Percentiles rank a stretch among this genome's conserved stretches.
phyloP scores from a whole-genome alignment of 2,113 vertebrate species.

The Xyrauchen texanus region DNA sequence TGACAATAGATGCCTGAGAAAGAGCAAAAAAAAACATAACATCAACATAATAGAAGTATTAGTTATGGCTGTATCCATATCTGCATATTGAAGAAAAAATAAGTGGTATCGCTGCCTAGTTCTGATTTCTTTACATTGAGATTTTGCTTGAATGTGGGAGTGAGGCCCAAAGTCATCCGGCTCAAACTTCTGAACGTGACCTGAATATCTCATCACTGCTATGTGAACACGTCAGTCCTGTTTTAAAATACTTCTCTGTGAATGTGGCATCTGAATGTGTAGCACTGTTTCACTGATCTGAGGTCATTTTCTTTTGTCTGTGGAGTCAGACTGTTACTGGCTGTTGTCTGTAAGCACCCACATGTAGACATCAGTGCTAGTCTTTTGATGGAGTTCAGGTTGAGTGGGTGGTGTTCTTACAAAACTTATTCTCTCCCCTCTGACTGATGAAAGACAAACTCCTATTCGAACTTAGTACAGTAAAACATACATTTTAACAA shows the following conservation, averaged over 20 bases:
- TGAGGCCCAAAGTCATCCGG: too few relatives aligned
- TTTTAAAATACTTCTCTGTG: constrained; percentile 38
- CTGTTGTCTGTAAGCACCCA: constrained; percentile 7
- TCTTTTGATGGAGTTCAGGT: constrained; percentile 13
- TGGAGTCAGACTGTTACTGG: not conserved
- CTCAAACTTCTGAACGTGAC: not conserved
- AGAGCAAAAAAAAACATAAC: too few relatives aligned
- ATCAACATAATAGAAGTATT: too few relatives aligned
- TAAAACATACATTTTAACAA: too few relatives aligned
- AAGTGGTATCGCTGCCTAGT: too few relatives aligned
- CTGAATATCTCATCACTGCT: not conserved
- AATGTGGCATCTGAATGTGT: constrained; percentile 10
- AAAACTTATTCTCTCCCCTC: not conserved
- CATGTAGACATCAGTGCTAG: not conserved
- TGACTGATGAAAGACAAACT: not conserved
- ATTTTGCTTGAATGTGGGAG: too few relatives aligned
- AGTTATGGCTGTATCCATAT: too few relatives aligned
- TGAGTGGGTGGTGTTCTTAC: not conserved
- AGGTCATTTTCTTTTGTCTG: constrained; percentile 52
- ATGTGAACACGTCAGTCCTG: constrained; percentile 9
- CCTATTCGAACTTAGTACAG: too few relatives aligned
- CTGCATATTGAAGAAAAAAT: too few relatives aligned
- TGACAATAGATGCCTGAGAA: too few relatives aligned
- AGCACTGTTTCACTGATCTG: constrained; percentile 39
- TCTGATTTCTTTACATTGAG: too few relatives aligned